Conservation (phyloP, 2,113 vertebrate species). For the Argyrosomus japonicus region DNA sequence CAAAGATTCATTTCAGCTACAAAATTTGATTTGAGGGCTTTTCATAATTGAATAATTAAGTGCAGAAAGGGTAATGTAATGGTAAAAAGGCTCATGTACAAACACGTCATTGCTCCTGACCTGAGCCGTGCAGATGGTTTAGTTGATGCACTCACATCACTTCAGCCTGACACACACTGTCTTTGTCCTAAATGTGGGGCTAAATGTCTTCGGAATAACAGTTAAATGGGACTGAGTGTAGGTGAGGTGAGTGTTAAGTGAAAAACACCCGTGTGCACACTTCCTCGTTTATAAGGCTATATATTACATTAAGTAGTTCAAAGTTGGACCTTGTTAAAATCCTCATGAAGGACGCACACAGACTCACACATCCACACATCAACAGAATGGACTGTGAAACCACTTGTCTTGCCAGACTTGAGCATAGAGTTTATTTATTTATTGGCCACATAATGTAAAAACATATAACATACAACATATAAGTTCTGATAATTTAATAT, state of each 20-base stretch:
- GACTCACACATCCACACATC: constrained; percentile 6
- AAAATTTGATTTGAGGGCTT: constrained; percentile 16
- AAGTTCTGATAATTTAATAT: neutral
- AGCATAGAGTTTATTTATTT: constrained; percentile 42
- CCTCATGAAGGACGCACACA: constrained; percentile 12
- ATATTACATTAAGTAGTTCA: constrained; percentile 61
- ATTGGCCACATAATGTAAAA: neutral
- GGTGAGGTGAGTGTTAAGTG: constrained; percentile 34
- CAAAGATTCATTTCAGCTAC: constrained; percentile 24
- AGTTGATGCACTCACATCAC: neutral
- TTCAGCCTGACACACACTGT: neutral
- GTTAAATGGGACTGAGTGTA: constrained; percentile 37
- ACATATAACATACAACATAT: too few relatives aligned
- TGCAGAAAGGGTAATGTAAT: neutral
- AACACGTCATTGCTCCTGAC: constrained; percentile 1
- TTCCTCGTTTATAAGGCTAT: constrained; percentile 42
- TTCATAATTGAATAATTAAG: constrained; percentile 1
- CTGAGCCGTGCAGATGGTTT: constrained; percentile 2
- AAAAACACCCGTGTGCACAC: constrained; percentile 37
- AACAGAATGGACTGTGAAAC: constrained; percentile 14
- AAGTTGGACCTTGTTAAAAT: constrained; percentile 64
- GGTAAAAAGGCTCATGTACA: constrained; percentile 7
- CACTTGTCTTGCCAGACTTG: constrained; percentile 45
- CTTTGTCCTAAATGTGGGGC: constrained; percentile 31
- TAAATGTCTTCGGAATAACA: constrained; percentile 49